Conservation (phyloP, 2,888 invertebrate species). For the Argynnis bischoffii region DNA sequence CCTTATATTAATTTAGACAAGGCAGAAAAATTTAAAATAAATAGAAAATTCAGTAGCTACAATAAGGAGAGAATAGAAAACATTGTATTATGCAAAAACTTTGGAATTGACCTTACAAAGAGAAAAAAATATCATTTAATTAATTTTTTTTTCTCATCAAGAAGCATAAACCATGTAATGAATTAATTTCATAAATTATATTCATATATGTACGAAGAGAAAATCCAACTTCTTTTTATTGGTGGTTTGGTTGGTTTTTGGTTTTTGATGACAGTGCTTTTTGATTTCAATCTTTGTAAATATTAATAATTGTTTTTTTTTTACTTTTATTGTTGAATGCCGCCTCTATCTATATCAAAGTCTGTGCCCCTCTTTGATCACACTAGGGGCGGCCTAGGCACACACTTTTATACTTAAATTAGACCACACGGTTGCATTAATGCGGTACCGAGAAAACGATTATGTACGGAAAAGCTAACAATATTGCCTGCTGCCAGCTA, state of each 20-base stretch:
- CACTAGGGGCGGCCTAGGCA: slow-evolving; percentile 52
- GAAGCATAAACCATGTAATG: too few relatives aligned
- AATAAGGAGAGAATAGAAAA: too few relatives aligned
- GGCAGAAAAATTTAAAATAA: neutral
- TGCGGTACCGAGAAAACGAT: slow-evolving; percentile 44
- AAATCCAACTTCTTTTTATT: too few relatives aligned
- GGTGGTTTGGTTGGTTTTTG: too few relatives aligned
- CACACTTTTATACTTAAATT: slow-evolving; percentile 66
- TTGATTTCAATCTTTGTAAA: neutral
- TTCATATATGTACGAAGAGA: too few relatives aligned
- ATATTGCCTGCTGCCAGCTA: slow-evolving; percentile 27
- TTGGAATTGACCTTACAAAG: too few relatives aligned
- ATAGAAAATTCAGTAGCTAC: neutral
- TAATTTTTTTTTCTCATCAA: too few relatives aligned
- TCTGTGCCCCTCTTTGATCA: slow-evolving; percentile 52
- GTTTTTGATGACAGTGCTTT: too few relatives aligned
- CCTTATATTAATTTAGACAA: slow-evolving; percentile 37
- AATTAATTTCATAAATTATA: too few relatives aligned
- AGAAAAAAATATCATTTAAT: too few relatives aligned
- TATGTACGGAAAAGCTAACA: slow-evolving; percentile 40
- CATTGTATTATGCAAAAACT: too few relatives aligned
- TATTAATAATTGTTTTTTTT: neutral
- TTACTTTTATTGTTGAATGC: neutral
- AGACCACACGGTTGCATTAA: slow-evolving; percentile 65
- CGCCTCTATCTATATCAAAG: slow-evolving; percentile 25